These are phyloP conservation scores for Nicator chloris DNA, from an alignment of 2,113 vertebrate genomes.

Conservation along the genomic window DNA sequence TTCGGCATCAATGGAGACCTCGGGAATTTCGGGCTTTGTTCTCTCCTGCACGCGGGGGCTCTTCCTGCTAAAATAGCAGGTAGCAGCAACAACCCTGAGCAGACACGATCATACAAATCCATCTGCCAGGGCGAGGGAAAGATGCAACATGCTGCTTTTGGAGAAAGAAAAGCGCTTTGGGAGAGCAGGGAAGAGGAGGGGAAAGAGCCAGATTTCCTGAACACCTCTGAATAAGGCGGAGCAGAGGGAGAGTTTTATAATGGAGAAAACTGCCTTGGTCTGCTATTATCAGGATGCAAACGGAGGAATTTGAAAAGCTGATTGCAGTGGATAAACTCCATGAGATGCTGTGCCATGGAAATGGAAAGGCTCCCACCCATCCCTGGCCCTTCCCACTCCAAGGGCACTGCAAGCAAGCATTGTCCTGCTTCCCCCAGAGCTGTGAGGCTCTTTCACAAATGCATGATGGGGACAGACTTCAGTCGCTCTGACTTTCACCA, in stretches of 20 bases:
- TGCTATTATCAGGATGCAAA: neutral
- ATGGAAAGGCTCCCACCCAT: neutral
- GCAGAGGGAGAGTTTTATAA: neutral
- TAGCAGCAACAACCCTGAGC: neutral
- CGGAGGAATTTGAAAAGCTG: neutral
- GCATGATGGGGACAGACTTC: neutral
- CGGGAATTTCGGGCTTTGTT: slow-evolving; percentile 17
- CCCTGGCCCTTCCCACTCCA: neutral
- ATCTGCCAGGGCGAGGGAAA: neutral
- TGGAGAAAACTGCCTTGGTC: neutral
- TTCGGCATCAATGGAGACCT: slow-evolving; percentile 41
- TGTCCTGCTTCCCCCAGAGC: neutral
- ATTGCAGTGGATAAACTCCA: neutral
- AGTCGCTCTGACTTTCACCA: neutral
- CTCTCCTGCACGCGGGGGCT: neutral
- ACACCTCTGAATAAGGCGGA: neutral
- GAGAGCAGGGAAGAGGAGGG: neutral
- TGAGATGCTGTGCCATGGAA: neutral
- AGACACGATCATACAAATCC: neutral
- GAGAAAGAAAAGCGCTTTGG: neutral
- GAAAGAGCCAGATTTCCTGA: neutral
- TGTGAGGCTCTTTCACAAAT: neutral
- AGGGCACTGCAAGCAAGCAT: neutral
- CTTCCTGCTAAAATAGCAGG: slow-evolving; percentile 25
- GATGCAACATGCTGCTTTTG: neutral